phyloP scores from a whole-genome alignment of 2,113 vertebrate species.

The Vombatus ursinus region DNA sequence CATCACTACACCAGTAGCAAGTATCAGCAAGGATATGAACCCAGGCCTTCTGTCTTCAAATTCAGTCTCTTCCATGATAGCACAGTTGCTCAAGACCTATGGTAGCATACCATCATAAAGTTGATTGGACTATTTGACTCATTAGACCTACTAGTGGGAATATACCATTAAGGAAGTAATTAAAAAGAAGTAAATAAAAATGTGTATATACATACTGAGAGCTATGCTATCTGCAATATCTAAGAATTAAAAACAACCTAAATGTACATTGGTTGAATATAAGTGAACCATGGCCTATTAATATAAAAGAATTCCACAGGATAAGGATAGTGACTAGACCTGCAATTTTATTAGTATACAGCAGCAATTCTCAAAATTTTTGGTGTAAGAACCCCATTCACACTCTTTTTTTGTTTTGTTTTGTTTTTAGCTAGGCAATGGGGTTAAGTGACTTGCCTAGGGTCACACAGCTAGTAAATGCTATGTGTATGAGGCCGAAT shows the following conservation, averaged over 20 bases:
- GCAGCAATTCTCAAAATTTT: no score
- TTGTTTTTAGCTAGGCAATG: no score
- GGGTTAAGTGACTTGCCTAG: no score
- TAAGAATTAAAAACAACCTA: not conserved
- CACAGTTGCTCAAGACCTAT: not conserved
- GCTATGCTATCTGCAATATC: not conserved
- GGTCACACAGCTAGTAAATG: no score
- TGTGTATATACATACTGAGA: not conserved
- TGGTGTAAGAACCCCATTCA: no score
- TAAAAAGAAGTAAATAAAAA: not conserved
- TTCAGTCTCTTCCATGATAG: not conserved
- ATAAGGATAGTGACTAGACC: no score
- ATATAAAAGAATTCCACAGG: not conserved
- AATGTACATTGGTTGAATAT: not conserved
- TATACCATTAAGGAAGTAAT: not conserved
- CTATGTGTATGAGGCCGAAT: no score
- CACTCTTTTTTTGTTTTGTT: no score
- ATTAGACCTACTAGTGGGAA: not conserved
- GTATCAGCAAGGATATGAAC: not conserved
- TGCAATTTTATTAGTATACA: no score
- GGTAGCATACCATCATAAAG: not conserved
- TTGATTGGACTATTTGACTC: not conserved
- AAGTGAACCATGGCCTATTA: not conserved
- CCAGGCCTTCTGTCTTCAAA: not conserved
- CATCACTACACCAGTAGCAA: not conserved